These are phyloP conservation scores for Microctenopoma steveboyesi DNA, from an alignment of 2,797 vertebrate species.

Conservation along the genomic window DNA sequence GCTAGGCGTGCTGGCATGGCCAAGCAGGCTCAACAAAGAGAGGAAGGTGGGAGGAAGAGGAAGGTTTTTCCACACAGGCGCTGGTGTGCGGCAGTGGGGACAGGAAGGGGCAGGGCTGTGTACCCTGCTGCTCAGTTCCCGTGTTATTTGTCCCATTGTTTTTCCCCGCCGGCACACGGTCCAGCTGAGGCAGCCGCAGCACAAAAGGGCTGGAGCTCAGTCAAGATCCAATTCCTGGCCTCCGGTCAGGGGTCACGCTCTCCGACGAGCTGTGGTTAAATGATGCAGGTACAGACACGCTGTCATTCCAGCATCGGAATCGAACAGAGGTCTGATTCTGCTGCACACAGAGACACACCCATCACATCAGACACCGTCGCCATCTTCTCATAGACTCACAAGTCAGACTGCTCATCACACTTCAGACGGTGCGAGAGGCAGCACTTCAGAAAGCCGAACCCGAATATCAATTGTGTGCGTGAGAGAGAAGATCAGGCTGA, in stretches of 20 bases:
- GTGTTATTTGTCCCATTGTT: conserved; percentile 80
- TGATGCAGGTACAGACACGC: conserved; percentile 20
- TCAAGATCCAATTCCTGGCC: conserved; percentile 54
- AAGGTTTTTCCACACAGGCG: conserved; percentile 47
- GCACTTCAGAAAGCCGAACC: neutral
- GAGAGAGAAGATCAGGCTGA: conserved; percentile 10
- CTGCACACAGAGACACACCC: conserved; percentile 63
- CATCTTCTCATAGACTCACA: conserved; percentile 40
- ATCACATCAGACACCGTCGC: conserved; percentile 40
- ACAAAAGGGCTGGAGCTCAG: conserved; percentile 65
- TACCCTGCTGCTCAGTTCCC: conserved; percentile 72
- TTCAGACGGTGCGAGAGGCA: conserved; percentile 13
- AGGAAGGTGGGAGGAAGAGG: conserved; percentile 72
- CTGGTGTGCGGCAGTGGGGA: conserved; percentile 60
- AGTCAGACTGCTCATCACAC: conserved; percentile 15
- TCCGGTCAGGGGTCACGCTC: conserved; percentile 35
- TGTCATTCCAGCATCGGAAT: conserved; percentile 17
- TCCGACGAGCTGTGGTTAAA: conserved; percentile 21
- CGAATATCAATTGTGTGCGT: conserved; percentile 16
- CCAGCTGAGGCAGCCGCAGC: conserved; percentile 69
- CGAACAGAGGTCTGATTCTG: conserved; percentile 18
- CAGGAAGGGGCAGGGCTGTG: conserved; percentile 82
- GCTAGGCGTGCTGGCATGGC: conserved; percentile 74
- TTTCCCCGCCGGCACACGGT: conserved; percentile 34
- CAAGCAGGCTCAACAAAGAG: conserved; percentile 78